Evolutionary conservation across 2,113 vertebrate species (phyloP).

Genomic region (Plecotus auritus): DNA sequence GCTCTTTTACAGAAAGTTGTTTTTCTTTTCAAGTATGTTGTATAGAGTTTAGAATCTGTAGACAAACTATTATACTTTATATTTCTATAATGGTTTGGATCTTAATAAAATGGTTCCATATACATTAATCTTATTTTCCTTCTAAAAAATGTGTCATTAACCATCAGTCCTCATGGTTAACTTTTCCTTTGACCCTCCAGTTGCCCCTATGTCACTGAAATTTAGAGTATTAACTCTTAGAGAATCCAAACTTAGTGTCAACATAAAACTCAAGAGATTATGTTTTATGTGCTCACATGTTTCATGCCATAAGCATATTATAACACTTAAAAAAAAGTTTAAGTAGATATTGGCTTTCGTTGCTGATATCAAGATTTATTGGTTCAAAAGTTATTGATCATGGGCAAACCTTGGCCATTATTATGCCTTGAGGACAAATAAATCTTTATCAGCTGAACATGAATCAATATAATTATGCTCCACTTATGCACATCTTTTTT

Average conservation of each 20-base stretch:
- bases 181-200: neutral
- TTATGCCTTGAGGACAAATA: constrained; percentile 81
- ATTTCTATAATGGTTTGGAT: neutral
- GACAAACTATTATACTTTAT: neutral
- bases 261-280: constrained; percentile 61
- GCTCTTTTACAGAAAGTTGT: neutral
- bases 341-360: constrained; percentile 81
- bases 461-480: constrained; percentile 82
- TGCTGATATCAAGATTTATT: constrained; percentile 85
- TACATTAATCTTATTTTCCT: neutral
- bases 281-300: constrained; percentile 56
- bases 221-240: constrained; percentile 51
- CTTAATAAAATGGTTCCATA: neutral
- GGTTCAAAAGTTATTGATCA: constrained; percentile 79
- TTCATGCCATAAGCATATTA: constrained; percentile 74
- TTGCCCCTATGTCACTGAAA: neutral
- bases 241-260: constrained; percentile 64
- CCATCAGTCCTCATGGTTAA: neutral
- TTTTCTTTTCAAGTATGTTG: neutral
- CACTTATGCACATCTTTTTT: constrained; percentile 78
- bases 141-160: neutral
- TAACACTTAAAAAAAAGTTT: constrained; percentile 75
- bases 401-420: constrained; percentile 79
- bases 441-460: constrained; percentile 80
- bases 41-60: neutral